phyloP scores from a whole-genome alignment of 2,113 vertebrate genomes.

The Xyrauchen texanus region DNA sequence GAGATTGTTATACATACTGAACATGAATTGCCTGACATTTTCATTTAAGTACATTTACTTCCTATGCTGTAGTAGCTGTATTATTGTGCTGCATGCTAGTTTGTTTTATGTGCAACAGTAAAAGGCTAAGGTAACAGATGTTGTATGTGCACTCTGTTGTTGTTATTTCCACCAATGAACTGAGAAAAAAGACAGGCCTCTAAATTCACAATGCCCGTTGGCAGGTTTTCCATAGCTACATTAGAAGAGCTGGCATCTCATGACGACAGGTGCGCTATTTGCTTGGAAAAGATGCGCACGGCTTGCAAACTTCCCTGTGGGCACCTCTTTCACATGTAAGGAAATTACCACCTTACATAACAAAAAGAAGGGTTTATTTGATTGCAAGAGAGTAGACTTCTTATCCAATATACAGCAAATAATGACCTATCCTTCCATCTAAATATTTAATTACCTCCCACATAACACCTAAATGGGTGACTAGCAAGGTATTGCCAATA shows the following conservation, averaged over 20 bases:
- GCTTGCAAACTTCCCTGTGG: slow-evolving; percentile 92
- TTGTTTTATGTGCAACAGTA: background rate
- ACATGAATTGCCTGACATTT: background rate
- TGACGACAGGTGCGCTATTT: slow-evolving; percentile 94
- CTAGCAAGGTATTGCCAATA: too few relatives aligned
- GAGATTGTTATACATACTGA: background rate
- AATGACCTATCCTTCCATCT: too few relatives aligned
- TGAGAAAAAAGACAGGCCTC: background rate
- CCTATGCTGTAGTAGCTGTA: background rate
- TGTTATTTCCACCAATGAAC: background rate
- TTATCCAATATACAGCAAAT: background rate
- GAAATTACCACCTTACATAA: background rate
- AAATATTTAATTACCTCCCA: too few relatives aligned
- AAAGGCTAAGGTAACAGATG: background rate
- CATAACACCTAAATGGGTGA: too few relatives aligned
- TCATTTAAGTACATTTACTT: background rate
- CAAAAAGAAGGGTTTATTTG: background rate
- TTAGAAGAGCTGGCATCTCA: slow-evolving; percentile 93
- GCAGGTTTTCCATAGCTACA: slow-evolving; percentile 81
- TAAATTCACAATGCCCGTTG: background rate
- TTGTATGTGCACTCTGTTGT: background rate
- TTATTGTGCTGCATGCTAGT: background rate
- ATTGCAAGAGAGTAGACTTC: too few relatives aligned
- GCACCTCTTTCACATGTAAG: slow-evolving; percentile 94
- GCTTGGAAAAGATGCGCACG: slow-evolving; percentile 89